Evolutionary conservation across 2,888 invertebrate genomes (phyloP).

Genomic region (Scaptodrosophila latifasciaeformis): DNA sequence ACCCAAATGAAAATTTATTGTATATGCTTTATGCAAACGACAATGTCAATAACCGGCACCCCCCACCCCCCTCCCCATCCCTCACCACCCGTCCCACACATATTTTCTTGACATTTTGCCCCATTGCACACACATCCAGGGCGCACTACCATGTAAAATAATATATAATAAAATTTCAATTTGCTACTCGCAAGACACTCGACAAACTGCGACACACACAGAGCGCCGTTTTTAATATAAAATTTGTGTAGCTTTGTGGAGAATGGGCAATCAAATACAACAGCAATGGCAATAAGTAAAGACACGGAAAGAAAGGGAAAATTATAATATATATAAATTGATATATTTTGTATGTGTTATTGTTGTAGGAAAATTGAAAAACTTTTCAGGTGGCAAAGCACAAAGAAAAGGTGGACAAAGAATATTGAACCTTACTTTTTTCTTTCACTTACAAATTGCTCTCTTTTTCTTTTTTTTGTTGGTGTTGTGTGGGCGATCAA

Average conservation of each 20-base stretch:
- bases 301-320: constrained; percentile 5
- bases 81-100: too few relatives aligned
- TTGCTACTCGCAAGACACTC: constrained; percentile 43
- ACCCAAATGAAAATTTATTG: constrained; percentile 64
- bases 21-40: constrained; percentile 56
- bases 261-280: constrained; percentile 1
- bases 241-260: neutral
- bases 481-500: too few relatives aligned
- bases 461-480: too few relatives aligned
- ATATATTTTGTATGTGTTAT: constrained; percentile 9
- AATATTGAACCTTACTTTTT: too few relatives aligned
- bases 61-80: too few relatives aligned
- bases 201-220: constrained; percentile 36
- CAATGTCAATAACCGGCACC: neutral
- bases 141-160: too few relatives aligned
- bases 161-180: constrained; percentile 58
- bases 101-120: too few relatives aligned
- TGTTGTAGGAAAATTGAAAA: constrained; percentile 13
- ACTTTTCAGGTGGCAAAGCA: neutral
- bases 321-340: constrained; percentile 10
- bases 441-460: too few relatives aligned
- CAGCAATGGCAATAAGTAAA: constrained; percentile 9
- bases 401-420: constrained; percentile 1
- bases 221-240: constrained; percentile 22
- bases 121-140: too few relatives aligned